A percentile compares a stretch with the other conserved stretches of the same genome.
phyloP scores from a whole-genome alignment of 2,888 invertebrate species.

The Julus scandinavius region DNA sequence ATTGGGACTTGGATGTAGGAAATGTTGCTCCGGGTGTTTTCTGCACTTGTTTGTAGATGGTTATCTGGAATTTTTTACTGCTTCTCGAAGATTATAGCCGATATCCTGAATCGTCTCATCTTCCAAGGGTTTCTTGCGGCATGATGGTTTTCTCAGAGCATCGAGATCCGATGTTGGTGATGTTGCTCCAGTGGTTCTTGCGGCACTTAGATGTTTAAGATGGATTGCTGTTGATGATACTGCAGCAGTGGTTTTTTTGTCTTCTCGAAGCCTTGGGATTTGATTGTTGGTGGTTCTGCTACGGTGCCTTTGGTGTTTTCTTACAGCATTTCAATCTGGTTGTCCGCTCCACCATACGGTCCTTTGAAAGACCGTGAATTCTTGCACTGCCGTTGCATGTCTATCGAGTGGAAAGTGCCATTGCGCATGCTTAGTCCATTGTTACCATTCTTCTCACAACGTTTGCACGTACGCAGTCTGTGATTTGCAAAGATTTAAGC shows the following conservation, averaged over 20 bases:
- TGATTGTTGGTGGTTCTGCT: neutral
- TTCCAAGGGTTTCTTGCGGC: neutral
- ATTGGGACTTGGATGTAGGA: neutral
- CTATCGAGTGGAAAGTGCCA: neutral
- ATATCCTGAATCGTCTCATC: neutral
- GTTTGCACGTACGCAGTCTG: neutral
- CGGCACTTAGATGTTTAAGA: neutral
- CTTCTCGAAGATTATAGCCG: neutral
- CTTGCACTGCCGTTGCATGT: neutral
- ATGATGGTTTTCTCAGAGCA: neutral
- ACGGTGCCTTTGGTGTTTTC: neutral
- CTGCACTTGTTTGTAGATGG: neutral
- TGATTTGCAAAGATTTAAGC: conserved; percentile 17
- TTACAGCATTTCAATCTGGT: neutral
- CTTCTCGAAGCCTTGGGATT: neutral
- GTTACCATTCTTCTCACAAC: neutral
- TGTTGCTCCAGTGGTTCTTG: neutral
- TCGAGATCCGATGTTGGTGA: neutral
- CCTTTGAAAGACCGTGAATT: neutral
- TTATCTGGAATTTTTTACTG: neutral
- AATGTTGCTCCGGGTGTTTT: neutral
- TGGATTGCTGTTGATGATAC: neutral
- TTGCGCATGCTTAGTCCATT: neutral
- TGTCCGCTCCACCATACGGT: neutral
- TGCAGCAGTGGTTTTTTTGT: neutral